A percentile compares a stretch with the other conserved stretches of the same genome.
Evolutionary conservation across 2,113 vertebrate species (phyloP).

Genomic region (Cyphotilapia sp.): DNA sequence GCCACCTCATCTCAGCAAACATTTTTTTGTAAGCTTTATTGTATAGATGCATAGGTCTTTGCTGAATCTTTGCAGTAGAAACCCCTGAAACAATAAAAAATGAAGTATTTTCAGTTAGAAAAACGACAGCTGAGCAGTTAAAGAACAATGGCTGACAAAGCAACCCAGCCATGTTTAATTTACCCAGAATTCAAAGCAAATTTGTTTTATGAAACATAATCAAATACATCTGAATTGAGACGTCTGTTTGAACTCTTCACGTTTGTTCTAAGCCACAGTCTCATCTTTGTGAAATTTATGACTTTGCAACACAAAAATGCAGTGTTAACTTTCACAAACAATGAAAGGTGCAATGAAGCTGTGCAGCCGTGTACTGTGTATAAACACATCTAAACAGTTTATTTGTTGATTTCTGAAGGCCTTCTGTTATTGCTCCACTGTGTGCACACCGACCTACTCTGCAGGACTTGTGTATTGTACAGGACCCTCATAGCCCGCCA

Average conservation of each 20-base stretch:
- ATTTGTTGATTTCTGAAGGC: not conserved
- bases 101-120: not conserved
- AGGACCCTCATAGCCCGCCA: not conserved
- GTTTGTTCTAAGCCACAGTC: not conserved
- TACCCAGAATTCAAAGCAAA: not conserved
- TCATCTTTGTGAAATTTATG: not conserved
- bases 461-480: not conserved
- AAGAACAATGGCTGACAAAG: not conserved
- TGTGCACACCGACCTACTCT: not conserved
- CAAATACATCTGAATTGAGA: not conserved
- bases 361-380: not conserved
- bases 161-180: not conserved
- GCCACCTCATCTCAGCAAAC: not conserved
- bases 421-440: not conserved
- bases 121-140: not conserved
- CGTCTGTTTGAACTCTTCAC: not conserved
- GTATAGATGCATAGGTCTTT: not conserved
- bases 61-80: not conserved
- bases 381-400: conserved; percentile 27
- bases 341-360: not conserved
- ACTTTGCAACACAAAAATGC: not conserved
- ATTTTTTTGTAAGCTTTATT: not conserved
- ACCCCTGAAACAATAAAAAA: not conserved
- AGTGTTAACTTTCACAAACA: not conserved
- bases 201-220: not conserved